Evolutionary conservation across 2,797 vertebrate genomes (phyloP).

Genomic region (Calcarius lapponicus): DNA sequence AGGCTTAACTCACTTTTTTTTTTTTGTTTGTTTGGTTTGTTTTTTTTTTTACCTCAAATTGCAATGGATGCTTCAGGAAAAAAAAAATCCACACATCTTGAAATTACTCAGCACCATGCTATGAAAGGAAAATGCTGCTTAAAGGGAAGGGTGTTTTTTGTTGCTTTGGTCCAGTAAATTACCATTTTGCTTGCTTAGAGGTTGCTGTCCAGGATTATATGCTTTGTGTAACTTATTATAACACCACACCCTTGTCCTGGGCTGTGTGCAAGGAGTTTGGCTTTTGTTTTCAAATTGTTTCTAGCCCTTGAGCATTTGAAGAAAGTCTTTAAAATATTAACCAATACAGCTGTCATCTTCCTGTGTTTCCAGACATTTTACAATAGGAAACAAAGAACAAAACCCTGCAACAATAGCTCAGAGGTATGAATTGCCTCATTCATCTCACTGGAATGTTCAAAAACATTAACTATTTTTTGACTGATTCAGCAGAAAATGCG

Average conservation of each 20-base stretch:
- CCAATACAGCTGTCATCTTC: slow-evolving; percentile 60
- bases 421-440: slow-evolving; percentile 71
- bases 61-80: not conserved
- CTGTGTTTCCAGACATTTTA: slow-evolving; percentile 69
- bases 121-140: not conserved
- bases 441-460: slow-evolving; percentile 65
- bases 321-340: slow-evolving; percentile 62
- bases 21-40: too few relatives aligned
- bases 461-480: slow-evolving; percentile 67
- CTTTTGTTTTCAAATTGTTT: slow-evolving; percentile 19
- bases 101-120: not conserved
- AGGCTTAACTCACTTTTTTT: too few relatives aligned
- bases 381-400: slow-evolving; percentile 70
- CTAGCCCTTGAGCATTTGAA: slow-evolving; percentile 4
- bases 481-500: slow-evolving; percentile 64
- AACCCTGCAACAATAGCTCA: slow-evolving; percentile 60
- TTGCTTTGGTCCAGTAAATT: not conserved
- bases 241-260: slow-evolving; percentile 24
- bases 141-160: not conserved
- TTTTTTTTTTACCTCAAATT: not conserved
- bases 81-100: not conserved
- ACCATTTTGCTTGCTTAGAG: not conserved
- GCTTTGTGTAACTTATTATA: not conserved
- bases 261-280: not conserved
- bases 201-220: not conserved